These are phyloP conservation scores for Antedon mediterranea DNA, from an alignment of 53 echinoderm and acorn worm species.

Conservation along the genomic window DNA sequence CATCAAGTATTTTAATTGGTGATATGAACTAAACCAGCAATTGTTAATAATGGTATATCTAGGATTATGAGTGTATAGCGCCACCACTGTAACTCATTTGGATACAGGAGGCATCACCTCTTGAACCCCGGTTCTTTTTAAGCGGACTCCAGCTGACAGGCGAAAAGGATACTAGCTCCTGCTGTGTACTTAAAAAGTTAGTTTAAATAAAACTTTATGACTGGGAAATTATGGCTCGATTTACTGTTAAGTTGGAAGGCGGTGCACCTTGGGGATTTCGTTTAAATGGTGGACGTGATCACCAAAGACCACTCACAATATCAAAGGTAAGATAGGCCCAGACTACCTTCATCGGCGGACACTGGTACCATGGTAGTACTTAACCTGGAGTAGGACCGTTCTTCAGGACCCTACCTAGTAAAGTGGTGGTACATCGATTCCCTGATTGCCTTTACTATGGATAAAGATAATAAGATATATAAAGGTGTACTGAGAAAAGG, in stretches of 20 bases:
- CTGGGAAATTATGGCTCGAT: slow-evolving; percentile 28
- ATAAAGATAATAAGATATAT: too few relatives aligned
- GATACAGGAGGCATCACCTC: neutral
- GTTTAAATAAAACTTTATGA: neutral
- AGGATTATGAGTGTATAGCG: too few relatives aligned
- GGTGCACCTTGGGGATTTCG: slow-evolving; percentile 72
- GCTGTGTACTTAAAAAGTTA: neutral
- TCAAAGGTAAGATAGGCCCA: slow-evolving; percentile 76
- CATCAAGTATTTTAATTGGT: too few relatives aligned
- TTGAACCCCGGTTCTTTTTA: neutral
- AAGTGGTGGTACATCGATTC: too few relatives aligned
- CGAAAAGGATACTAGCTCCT: neutral
- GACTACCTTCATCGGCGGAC: too few relatives aligned
- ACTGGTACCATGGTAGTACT: neutral
- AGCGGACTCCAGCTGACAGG: neutral
- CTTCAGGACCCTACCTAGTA: too few relatives aligned
- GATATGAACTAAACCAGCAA: too few relatives aligned
- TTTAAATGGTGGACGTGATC: slow-evolving; percentile 42
- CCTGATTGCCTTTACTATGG: too few relatives aligned
- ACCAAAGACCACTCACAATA: slow-evolving; percentile 27
- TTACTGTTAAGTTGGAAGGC: slow-evolving; percentile 38
- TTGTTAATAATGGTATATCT: too few relatives aligned
- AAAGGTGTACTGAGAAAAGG: too few relatives aligned
- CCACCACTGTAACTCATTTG: neutral
- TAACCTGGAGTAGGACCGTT: too few relatives aligned